A percentile compares a stretch with the other conserved stretches of the same genome.
Evolutionary conservation across 2,113 vertebrate species (phyloP).

Genomic region (Felis chaus): DNA sequence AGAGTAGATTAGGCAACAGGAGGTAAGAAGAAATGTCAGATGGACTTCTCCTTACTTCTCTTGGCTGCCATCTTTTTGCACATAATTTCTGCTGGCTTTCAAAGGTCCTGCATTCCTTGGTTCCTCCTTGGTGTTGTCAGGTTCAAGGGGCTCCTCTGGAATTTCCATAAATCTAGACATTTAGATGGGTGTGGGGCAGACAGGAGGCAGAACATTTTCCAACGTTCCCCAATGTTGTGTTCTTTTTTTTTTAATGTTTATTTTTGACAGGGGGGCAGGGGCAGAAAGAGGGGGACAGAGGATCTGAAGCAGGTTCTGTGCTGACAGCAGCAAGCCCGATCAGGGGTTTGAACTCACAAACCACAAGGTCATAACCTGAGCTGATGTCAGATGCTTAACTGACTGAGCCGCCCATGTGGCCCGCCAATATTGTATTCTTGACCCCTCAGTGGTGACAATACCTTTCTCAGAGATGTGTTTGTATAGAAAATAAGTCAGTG

Average conservation of each 20-base stretch:
- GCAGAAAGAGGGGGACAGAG: too few relatives aligned
- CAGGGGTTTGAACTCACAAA: too few relatives aligned
- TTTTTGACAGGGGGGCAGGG: too few relatives aligned
- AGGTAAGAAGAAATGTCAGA: background rate
- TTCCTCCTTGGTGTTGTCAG: background rate
- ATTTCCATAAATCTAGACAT: conserved; percentile 7
- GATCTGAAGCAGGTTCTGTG: too few relatives aligned
- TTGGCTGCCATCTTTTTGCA: background rate
- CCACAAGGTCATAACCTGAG: too few relatives aligned
- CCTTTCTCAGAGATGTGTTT: background rate
- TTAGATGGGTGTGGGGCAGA: background rate
- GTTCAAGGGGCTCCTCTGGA: background rate
- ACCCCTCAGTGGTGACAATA: background rate
- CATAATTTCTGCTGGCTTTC: background rate
- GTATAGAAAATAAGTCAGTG: background rate
- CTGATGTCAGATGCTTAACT: too few relatives aligned
- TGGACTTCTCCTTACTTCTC: background rate
- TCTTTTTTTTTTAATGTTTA: background rate
- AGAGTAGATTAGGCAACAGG: conserved; percentile 40
- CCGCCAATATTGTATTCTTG: background rate
- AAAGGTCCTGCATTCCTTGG: conserved; percentile 2
- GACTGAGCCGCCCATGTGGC: too few relatives aligned
- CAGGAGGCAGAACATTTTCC: background rate
- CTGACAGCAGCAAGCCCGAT: too few relatives aligned
- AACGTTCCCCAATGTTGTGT: background rate